Evolutionary conservation across 2,888 invertebrate species (phyloP), one percentile per base, ranked within the genome.

Genomic region (Thereva nobilitata): DNA sequence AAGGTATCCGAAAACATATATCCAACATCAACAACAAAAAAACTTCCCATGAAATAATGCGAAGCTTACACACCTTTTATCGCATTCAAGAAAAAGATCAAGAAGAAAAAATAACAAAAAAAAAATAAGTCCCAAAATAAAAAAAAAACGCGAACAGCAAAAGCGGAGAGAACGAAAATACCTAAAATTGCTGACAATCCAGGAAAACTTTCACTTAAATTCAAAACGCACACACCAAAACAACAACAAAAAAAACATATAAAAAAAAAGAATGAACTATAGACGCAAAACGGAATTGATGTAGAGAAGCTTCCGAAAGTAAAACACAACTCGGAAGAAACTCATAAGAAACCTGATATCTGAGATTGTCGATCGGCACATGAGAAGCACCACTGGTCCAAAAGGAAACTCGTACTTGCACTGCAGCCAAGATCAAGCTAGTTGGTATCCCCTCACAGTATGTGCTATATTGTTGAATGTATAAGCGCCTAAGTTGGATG

Each of bases 401-500:
- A 57, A 35, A 23, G 10, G 5, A 7, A 23, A 9, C 12, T 54
- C 47, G 23, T 12, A 35, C 10, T 10, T 50, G 23, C 23, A 23
- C 23, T 23, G 23, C 1, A 23, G 23, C 2, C 23, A 23, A 23
- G 23, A 23, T 23, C 23, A 23, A 23, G 23, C 23, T 23, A 23
- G 23, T 23, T 23, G 23, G 23, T 23, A 23, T 23, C 23, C 23
- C 23, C 23, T n/a, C 1, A 23, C 23, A 23, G 52, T 68, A 70
- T 66, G 68, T 68, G 68, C 70, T 69, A 67, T 69, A 69, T 70
- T 69, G 69, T 67, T 70, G 69, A 57, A 40, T 23, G 12, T 34
- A 57, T 63, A 63, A 67, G 70, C 61, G 69, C 69, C 68, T 70
- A 72, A 72, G 70, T 71, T 72, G 72, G 70, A 72, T 73, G 70